Percentiles rank a stretch among this genome's conserved stretches.
Conservation (phyloP, 2,888 invertebrate species). For the Pandemis heparana region DNA sequence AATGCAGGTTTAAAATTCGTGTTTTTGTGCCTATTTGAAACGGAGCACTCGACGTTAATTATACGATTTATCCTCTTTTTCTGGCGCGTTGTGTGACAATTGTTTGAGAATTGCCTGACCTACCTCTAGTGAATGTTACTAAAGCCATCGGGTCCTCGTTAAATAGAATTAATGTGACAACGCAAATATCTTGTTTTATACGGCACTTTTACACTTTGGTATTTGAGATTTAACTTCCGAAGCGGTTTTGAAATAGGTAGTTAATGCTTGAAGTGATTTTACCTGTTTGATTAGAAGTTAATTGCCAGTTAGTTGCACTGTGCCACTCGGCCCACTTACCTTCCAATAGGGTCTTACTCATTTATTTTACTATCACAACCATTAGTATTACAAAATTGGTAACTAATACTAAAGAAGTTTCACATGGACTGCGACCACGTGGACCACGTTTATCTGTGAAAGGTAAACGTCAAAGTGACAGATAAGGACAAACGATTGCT, state of each 20-base stretch:
- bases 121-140: conserved; percentile 6
- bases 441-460: too few species aligned
- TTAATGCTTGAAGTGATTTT: not conserved
- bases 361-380: too few species aligned
- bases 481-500: too few species aligned
- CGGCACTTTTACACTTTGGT: not conserved
- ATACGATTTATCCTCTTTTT: conserved; percentile 29
- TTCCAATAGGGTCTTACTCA: too few species aligned
- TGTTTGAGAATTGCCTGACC: conserved; percentile 9
- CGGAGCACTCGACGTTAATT: conserved; percentile 30
- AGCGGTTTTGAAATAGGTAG: not conserved
- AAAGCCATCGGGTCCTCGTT: conserved; percentile 6
- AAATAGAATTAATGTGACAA: not conserved
- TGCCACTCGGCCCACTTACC: conserved; percentile 9
- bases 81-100: conserved; percentile 16
- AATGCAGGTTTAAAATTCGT: conserved; percentile 23
- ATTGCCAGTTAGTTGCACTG: conserved; percentile 28
- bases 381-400: too few species aligned
- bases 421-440: too few species aligned
- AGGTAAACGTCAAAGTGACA: too few species aligned
- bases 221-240: too few species aligned
- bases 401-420: too few species aligned
- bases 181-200: not conserved
- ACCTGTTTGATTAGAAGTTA: conserved; percentile 16
- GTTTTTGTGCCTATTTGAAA: conserved; percentile 28